Evolutionary conservation across 2,113 vertebrate species (phyloP), one percentile per base, ranked within the genome.

Genomic region (Austrofundulus limnaeus): DNA sequence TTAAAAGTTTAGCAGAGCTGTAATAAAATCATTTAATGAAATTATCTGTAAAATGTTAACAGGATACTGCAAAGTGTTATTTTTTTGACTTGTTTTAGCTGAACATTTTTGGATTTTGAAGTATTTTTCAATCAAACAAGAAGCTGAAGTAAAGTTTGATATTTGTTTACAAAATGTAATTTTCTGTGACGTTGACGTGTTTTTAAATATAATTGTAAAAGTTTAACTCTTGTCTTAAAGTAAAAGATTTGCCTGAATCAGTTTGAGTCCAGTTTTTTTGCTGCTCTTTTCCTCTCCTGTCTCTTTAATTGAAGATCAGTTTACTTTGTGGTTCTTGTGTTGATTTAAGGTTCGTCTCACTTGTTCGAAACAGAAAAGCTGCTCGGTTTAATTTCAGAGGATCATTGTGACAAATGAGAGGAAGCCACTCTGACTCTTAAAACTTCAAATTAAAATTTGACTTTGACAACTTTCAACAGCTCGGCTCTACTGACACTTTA

Each of bases 391-490:
- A 77, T 80, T 83, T 77, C 58, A 2, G n/a, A 57, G 45, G 81
- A 74, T 84, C 64, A 17, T 17, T 55, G 42, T 81, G 70, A 70
- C 73, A 70, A 75, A 71, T 24, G 23, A 39, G 10, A 51, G n/a
- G 54, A 68, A 70, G 65, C 64, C 21, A 20, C 56, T 66, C 45
- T 58, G 62, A 73, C 82, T 80, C 65, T 15, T 11, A 66, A 70
- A 83, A 78, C 64, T 81, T 84, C 43, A 72, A 70, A 82, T 86
- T 80, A 72, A 84, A 80, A 75, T 79, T 43, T 52, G 66, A 70
- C 83, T 81, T 78, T 75, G 23, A 70, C 31, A 75, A 70, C 42
- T 81, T 78, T 65, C 14, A 53, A 16, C 24, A 9, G 17, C 13
- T 66, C 17, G 5, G 19, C 65, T 38, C 63, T 20, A 31, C 12